Conservation (phyloP, 2,888 invertebrate species). For the Neoaliturus tenellus region DNA sequence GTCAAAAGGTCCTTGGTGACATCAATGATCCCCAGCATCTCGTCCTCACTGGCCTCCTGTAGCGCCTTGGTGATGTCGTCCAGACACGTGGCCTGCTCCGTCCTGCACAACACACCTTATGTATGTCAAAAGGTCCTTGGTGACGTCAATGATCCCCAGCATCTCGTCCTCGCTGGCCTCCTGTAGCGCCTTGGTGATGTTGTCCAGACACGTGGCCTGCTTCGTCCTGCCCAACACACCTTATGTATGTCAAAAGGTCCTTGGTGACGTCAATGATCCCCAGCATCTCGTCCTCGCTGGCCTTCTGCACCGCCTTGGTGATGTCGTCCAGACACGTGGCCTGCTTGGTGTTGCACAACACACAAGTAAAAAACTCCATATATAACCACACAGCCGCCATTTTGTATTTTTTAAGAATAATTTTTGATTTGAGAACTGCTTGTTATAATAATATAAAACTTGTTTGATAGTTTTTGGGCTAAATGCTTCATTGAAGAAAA, state of each 20-base stretch:
- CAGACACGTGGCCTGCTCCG: slow-evolving; percentile 76
- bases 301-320: slow-evolving; percentile 77
- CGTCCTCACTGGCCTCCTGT: slow-evolving; percentile 76
- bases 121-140: too few relatives aligned
- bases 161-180: slow-evolving; percentile 76
- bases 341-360: too few relatives aligned
- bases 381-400: too few relatives aligned
- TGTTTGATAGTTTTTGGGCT: too few relatives aligned
- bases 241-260: too few relatives aligned
- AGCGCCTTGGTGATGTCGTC: slow-evolving; percentile 79
- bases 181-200: slow-evolving; percentile 78
- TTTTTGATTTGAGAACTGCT: too few relatives aligned
- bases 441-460: too few relatives aligned
- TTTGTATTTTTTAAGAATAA: too few relatives aligned
- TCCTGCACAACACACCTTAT: too few relatives aligned
- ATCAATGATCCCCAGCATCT: slow-evolving; percentile 79
- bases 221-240: too few relatives aligned
- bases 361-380: too few relatives aligned
- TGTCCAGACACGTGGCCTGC: slow-evolving; percentile 78
- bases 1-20: slow-evolving; percentile 85
- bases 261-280: slow-evolving; percentile 83
- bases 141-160: slow-evolving; percentile 81
- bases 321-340: slow-evolving; percentile 79
- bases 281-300: slow-evolving; percentile 76
- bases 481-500: too few relatives aligned